Base-by-base conservation (phyloP, 92 coral and sea anemone genomes). In the Bergia sp. region DNA sequence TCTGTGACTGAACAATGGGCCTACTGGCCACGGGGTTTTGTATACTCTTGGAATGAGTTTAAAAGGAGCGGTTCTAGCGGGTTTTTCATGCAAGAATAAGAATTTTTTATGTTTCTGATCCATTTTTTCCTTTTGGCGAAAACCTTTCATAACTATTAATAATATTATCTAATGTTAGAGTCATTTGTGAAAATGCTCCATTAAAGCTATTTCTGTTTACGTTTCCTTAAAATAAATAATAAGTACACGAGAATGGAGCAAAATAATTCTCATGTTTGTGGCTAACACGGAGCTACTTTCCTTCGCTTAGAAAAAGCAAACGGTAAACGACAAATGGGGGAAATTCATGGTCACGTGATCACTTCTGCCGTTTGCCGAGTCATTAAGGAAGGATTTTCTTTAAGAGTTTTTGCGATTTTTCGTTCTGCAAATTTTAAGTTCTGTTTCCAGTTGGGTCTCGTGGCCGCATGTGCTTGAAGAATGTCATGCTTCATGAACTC, bases 1-100 rank as follows among this genome's bases (percentile, higher is more conserved):
- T 81, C 37, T 81, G 74, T 38, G 85, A 81, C 69, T 81, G 85
- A 81, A 81, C 74, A 58, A 81, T 58, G 13, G 85, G 74, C 44
- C 85, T 81, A 37, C 73, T 57, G n/a, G 85, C 85, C 72, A 80
- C 72, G 11, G 85, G 85, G 9, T 57, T 37, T 81, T 81, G 50
- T 57, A 73, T 55, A 81, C n/a, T 37, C 37, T 81, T 0, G 73
- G 85, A 36, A 57, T 81, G 21, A 81, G 50, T 81, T 15, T 81
- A 0, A 80, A 37, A 36, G 73, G 73, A 40, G 85, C 85, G 2
- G 85, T 37, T 37, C 23, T 57, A 81, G 36, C 16, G 39, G 15
- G 39, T 12, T 81, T 81, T 1, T 58, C 37, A 1, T 80, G 10
- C 4, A 29, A 81, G 64, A 81, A 80, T 55, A 80, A 0, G 4